Percentiles rank a stretch among this genome's conserved stretches.
phyloP scores from a whole-genome alignment of 2,113 vertebrate species.

The Plecturocebus donacophilus region DNA sequence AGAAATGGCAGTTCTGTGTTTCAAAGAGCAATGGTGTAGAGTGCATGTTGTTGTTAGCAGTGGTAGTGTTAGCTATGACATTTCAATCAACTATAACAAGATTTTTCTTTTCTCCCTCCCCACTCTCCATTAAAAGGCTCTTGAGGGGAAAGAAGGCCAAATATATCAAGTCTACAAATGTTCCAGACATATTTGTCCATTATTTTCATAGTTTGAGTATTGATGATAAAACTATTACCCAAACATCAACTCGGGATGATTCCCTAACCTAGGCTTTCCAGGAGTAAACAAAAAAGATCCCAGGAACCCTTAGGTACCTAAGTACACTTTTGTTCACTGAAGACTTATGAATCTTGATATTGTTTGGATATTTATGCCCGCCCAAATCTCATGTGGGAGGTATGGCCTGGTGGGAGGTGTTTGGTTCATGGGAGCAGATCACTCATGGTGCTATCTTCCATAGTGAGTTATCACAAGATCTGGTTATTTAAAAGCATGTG shows the following conservation, averaged over 20 bases:
- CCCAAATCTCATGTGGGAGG: too few species aligned
- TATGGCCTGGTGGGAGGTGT: too few species aligned
- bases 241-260: background rate
- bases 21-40: background rate
- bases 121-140: fast-evolving
- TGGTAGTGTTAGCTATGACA: background rate
- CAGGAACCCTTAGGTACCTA: background rate
- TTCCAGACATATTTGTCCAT: background rate
- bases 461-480: too few species aligned
- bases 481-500: too few species aligned
- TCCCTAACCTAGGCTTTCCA: background rate
- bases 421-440: too few species aligned
- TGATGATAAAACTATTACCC: background rate
- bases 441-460: too few species aligned
- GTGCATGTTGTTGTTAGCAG: background rate
- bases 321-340: background rate
- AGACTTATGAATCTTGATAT: background rate
- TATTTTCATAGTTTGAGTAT: background rate
- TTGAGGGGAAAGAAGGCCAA: background rate
- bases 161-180: background rate
- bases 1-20: background rate
- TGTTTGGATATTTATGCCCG: too few species aligned
- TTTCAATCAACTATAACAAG: background rate
- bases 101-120: background rate
- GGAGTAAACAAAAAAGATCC: background rate